Evolutionary conservation across 1,140 invertebrate genomes (phyloP).

Genomic region (Drosophila carrolli): DNA sequence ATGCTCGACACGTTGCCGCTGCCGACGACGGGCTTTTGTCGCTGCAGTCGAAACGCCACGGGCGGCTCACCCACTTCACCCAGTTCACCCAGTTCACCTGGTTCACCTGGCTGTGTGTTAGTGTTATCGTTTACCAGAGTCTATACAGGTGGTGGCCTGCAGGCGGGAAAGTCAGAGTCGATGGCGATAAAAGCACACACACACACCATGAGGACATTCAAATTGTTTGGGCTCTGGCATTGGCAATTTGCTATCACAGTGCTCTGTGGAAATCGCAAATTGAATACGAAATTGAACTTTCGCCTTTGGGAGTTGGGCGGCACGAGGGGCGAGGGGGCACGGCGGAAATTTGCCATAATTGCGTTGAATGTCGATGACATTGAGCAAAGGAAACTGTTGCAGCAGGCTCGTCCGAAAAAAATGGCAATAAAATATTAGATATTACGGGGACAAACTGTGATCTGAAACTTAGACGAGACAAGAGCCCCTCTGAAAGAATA

Average conservation of each 20-base stretch:
- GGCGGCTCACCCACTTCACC: conserved; percentile 7
- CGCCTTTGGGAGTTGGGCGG: conserved; percentile 26
- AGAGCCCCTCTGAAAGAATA: conserved; percentile 7
- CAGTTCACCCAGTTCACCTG: background rate
- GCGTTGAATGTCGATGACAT: conserved; percentile 71
- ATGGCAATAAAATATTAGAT: conserved; percentile 4
- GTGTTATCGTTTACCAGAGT: conserved; percentile 62
- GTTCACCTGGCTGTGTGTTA: conserved; percentile 27
- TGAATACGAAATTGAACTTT: conserved; percentile 82
- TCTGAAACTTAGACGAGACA: background rate
- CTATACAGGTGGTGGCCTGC: conserved; percentile 17
- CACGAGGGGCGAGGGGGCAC: background rate
- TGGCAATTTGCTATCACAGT: conserved; percentile 38
- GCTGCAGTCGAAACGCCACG: conserved; percentile 35
- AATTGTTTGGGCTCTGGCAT: conserved; percentile 60
- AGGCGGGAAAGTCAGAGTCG: conserved; percentile 55
- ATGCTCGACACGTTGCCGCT: conserved; percentile 63
- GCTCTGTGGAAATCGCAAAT: conserved; percentile 73
- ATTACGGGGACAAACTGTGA: conserved; percentile 2
- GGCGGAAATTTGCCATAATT: conserved; percentile 78
- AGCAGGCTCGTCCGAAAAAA: conserved; percentile 8
- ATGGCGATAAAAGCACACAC: conserved; percentile 65
- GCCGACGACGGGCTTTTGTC: conserved; percentile 47
- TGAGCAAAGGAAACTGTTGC: conserved; percentile 72
- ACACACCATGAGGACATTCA: conserved; percentile 34